These are phyloP conservation scores for Troides oblongomaculatus DNA, from an alignment of 2,888 invertebrate genomes.

Conservation along the genomic window DNA sequence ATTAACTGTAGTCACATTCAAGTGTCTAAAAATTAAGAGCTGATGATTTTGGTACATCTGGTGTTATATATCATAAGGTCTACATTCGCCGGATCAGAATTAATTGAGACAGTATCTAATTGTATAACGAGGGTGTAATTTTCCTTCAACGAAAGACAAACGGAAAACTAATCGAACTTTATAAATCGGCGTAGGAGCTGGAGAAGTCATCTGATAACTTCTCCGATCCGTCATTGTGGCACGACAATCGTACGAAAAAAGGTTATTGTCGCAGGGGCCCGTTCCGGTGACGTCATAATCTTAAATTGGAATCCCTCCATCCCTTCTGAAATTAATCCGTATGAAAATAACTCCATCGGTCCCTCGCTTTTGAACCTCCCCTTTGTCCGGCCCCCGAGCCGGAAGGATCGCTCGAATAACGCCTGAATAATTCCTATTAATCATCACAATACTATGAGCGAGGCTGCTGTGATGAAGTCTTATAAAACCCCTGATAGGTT, in stretches of 20 bases:
- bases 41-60: not conserved
- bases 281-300: conserved; percentile 19
- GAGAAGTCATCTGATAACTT: conserved; percentile 13
- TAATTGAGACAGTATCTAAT: not conserved
- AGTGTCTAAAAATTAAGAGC: too few species aligned
- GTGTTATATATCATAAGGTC: not conserved
- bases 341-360: conserved; percentile 40
- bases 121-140: not conserved
- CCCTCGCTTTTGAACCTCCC: conserved; percentile 16
- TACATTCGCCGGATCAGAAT: not conserved
- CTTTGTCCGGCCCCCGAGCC: conserved; percentile 29
- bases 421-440: conserved; percentile 32
- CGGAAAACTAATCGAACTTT: conserved; percentile 15
- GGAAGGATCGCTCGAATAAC: conserved; percentile 37
- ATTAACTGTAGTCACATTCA: too few species aligned
- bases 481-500: too few species aligned
- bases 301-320: conserved; percentile 29
- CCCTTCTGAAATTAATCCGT: conserved; percentile 37
- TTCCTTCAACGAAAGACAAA: conserved; percentile 4
- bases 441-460: conserved; percentile 20
- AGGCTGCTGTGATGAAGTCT: conserved; percentile 20
- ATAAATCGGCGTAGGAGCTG: not conserved
- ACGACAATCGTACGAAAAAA: conserved; percentile 9
- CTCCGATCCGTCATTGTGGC: conserved; percentile 13
- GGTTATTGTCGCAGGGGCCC: conserved; percentile 28